These are phyloP conservation scores for Agrochola macilenta DNA, from an alignment of 2,888 invertebrate genomes.

Conservation along the genomic window DNA sequence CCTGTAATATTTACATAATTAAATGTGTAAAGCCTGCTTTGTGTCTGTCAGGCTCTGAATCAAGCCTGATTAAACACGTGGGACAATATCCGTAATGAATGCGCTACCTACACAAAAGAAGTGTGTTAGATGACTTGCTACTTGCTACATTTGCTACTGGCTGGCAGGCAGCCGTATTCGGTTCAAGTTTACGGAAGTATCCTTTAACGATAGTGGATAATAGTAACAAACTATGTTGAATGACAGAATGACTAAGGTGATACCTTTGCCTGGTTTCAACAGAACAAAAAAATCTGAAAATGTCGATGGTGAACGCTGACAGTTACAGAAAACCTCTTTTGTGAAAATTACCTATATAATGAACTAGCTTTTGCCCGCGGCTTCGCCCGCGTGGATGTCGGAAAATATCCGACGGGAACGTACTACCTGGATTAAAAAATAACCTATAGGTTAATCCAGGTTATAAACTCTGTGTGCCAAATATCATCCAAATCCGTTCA, in stretches of 20 bases:
- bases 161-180: constrained; percentile 37
- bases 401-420: too few relatives aligned
- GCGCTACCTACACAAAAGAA: constrained; percentile 55
- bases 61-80: constrained; percentile 50
- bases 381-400: too few relatives aligned
- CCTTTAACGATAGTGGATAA: constrained; percentile 32
- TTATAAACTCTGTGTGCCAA: too few relatives aligned
- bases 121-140: constrained; percentile 48
- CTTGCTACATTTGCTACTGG: constrained; percentile 37
- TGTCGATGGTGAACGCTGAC: constrained; percentile 6
- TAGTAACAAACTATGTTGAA: constrained; percentile 15
- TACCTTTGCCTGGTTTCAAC: constrained; percentile 6
- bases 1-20: constrained; percentile 56
- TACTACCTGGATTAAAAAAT: too few relatives aligned
- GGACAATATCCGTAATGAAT: constrained; percentile 61
- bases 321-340: constrained; percentile 6
- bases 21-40: constrained; percentile 51
- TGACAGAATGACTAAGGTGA: constrained; percentile 4
- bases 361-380: too few relatives aligned
- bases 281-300: background rate
- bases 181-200: constrained; percentile 51
- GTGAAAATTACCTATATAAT: background rate
- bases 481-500: too few relatives aligned
- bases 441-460: too few relatives aligned
- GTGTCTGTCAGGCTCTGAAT: constrained; percentile 53